Evolutionary conservation across 1,140 invertebrate genomes (phyloP), one percentile per base, ranked within the genome.

Genomic region (Drosophila parabipectinata): DNA sequence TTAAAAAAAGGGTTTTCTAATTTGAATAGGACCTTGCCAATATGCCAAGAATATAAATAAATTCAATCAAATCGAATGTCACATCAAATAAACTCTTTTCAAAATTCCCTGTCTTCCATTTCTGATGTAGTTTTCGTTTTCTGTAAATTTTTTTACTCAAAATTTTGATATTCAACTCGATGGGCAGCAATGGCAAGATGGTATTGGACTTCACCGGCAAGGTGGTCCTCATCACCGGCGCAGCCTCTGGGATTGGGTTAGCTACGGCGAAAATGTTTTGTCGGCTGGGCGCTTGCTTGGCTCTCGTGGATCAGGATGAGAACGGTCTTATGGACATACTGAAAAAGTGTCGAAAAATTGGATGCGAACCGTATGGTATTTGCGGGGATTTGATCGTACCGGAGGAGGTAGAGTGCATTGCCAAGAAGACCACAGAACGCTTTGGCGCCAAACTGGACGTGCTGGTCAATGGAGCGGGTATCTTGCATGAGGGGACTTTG

Each of bases 241-340:
- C 97, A 0, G 97, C 96, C 91, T 97, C 96, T 21, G 97, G 97
- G 4, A 98, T 98, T 67, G 97, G 97, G 28, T 95, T 95, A 48
- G 96, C 95, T 3, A 95, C 96, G 14, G 97, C 97, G 1, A 90
- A 96, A 32, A 93, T 95, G 64, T 94, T 98, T 55, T 95, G 97
- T 6, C 94, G 95, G 59, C 91, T 95, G 26, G 96, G 96, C 3
- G 97, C 96, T 1, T 93, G 91, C 30, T 80, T 97, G 15, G 93
- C 93, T 1, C 72, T 98, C 6, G 95, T 95, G 9, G 97, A 97
- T 39, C 93, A 97, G 41, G 97, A 98, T 90, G 92, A 93, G 51
- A 93, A 90, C 4, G 93, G 93, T 60, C 75, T 94, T 6, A 91
- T 90, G 74, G 2, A 4, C 4, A 12, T 53, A 3, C 64, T 67